phyloP scores from a whole-genome alignment of 2,797 vertebrate species.

The Hemitrygon akajei region DNA sequence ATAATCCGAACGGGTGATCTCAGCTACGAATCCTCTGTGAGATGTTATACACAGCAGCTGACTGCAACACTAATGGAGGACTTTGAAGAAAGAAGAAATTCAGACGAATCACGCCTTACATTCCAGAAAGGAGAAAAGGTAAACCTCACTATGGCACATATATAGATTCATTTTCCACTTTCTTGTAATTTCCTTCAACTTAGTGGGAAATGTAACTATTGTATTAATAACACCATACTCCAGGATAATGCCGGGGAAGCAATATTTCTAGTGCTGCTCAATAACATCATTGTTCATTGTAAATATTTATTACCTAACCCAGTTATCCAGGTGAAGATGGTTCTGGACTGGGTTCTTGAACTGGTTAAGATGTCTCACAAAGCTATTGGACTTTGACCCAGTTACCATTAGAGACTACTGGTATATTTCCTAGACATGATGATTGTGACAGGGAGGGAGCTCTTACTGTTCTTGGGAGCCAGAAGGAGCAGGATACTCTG shows the following conservation, averaged over 20 bases:
- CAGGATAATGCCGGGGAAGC: too few relatives aligned
- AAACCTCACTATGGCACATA: constrained; percentile 39
- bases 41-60: constrained; percentile 81
- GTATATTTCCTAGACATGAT: too few relatives aligned
- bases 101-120: constrained; percentile 75
- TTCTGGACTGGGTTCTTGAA: not conserved
- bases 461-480: too few relatives aligned
- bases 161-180: not conserved
- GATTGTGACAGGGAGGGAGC: too few relatives aligned
- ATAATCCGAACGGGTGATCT: constrained; percentile 79
- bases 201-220: not conserved
- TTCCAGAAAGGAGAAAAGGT: constrained; percentile 93
- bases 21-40: constrained; percentile 79
- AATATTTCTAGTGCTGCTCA: not conserved
- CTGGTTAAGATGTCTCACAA: not conserved
- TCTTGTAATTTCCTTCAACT: not conserved
- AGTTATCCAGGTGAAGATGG: not conserved
- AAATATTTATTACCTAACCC: not conserved
- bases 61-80: constrained; percentile 80
- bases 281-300: not conserved
- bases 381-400: too few relatives aligned
- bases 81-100: constrained; percentile 79
- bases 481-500: too few relatives aligned
- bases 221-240: not conserved
- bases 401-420: too few relatives aligned